Conservation (phyloP, 2,888 invertebrate genomes). For the Xanthia icteritia region DNA sequence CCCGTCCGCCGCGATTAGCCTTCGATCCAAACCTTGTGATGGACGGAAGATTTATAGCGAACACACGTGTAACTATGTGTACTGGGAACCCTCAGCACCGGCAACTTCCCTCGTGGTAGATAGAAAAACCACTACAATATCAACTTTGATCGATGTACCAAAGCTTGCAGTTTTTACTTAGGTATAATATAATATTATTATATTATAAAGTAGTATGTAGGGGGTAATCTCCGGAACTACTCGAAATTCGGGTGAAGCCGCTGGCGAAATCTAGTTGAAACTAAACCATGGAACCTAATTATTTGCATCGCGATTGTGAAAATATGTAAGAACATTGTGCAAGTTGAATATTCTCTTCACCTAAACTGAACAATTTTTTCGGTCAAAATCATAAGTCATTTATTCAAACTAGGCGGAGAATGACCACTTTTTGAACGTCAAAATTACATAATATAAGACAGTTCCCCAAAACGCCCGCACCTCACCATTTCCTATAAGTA, state of each 20-base stretch:
- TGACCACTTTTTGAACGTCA: too few relatives aligned
- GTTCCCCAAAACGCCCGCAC: too few relatives aligned
- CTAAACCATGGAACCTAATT: too few relatives aligned
- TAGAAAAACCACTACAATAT: conserved; percentile 15
- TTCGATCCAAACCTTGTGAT: conserved; percentile 53
- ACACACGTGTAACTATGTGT: conserved; percentile 54
- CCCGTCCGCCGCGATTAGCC: conserved; percentile 57
- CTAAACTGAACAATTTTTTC: neutral
- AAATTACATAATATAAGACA: too few relatives aligned
- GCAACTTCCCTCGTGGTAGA: neutral
- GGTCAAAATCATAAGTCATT: neutral
- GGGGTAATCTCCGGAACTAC: too few relatives aligned
- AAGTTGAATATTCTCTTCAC: neutral
- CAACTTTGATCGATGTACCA: neutral
- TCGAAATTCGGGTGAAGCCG: too few relatives aligned
- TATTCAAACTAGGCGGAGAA: too few relatives aligned
- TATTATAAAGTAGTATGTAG: too few relatives aligned
- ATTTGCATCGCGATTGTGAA: neutral
- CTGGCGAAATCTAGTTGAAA: too few relatives aligned
- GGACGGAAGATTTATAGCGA: conserved; percentile 55
- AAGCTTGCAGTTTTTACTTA: conserved; percentile 7
- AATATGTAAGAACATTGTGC: neutral
- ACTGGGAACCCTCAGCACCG: conserved; percentile 11
- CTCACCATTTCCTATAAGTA: too few relatives aligned
- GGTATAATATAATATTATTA: too few relatives aligned